Conservation (phyloP, 2,113 vertebrate genomes). For the Nipponia nippon region DNA sequence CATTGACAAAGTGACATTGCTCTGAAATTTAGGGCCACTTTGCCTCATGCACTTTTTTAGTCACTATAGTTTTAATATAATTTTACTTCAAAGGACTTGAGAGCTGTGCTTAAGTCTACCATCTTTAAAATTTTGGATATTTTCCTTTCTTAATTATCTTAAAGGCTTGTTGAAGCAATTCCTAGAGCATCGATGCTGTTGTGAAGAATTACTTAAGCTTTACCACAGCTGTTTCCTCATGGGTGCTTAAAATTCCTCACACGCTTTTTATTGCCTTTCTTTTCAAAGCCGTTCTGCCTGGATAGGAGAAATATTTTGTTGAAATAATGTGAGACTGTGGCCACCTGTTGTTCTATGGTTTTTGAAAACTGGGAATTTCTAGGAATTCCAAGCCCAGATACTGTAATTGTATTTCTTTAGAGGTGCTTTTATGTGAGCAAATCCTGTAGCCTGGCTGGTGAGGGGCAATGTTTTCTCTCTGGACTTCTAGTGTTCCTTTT, state of each 20-base stretch:
- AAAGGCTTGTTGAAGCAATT: not conserved
- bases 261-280: not conserved
- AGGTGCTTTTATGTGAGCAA: not conserved
- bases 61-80: not conserved
- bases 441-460: not conserved
- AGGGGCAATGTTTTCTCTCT: not conserved
- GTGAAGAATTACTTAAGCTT: constrained; percentile 9
- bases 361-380: not conserved
- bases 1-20: not conserved
- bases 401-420: not conserved
- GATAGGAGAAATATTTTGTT: not conserved
- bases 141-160: not conserved
- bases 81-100: not conserved
- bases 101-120: not conserved
- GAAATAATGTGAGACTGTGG: not conserved
- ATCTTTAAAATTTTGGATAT: not conserved
- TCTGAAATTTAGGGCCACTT: not conserved
- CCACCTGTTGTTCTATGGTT: not conserved
- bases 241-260: constrained; percentile 25
- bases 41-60: not conserved
- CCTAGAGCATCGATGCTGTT: not conserved
- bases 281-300: not conserved
- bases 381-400: not conserved
- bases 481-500: not conserved
- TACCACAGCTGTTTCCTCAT: constrained; percentile 33